Evolutionary conservation across 2,113 vertebrate species (phyloP), one percentile per base, ranked within the genome.

Genomic region (Herpailurus yagouaroundi): DNA sequence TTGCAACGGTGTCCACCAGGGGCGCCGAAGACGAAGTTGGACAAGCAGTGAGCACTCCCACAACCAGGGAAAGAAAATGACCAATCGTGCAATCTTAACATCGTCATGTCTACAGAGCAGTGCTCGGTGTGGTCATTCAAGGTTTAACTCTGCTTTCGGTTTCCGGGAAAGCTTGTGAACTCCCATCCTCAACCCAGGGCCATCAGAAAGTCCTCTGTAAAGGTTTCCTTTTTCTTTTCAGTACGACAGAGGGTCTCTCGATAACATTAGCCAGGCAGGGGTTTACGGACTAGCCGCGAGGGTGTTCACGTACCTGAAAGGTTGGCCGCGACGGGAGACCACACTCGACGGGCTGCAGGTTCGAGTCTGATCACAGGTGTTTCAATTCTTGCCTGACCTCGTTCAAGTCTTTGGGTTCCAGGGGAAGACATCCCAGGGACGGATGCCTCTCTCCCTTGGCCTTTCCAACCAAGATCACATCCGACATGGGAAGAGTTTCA

Each of bases 21-120:
- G 7, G 31, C 1, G 3, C 73, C 18, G 3, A 11, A 14, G 41
- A 27, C 7, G 3, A 36, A 15, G 29, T 0, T 16, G 31, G 38
- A 36, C 10, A 27, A n/a, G n/a, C 7, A 12, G n/a, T 64, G 18
- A 55, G 38, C 13, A 57, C 19, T 48, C 63, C 38, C 29, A 33
- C 76, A 63, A 48, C 73, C 41, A 41, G 8, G 48, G 5, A 36
- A 87, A n/a, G 33, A 77, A 25, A 52, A 50, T 23, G 11, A 48
- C 12, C 12, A n/a, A 18, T 29, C 41, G 23, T 50, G 9, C 48
- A n/a, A 48, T 63, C 27, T 45, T 16, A 25, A n/a, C 19, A 48
- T 36, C 9, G 18, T 10, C 38, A n/a, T 48, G 73, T 77, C 41
- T 50, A 66, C 57, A 79, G 57, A 79, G 57, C 41, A 50, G 64